Conservation (phyloP, 2,113 vertebrate genomes). For the Rhagologus leucostigma region DNA sequence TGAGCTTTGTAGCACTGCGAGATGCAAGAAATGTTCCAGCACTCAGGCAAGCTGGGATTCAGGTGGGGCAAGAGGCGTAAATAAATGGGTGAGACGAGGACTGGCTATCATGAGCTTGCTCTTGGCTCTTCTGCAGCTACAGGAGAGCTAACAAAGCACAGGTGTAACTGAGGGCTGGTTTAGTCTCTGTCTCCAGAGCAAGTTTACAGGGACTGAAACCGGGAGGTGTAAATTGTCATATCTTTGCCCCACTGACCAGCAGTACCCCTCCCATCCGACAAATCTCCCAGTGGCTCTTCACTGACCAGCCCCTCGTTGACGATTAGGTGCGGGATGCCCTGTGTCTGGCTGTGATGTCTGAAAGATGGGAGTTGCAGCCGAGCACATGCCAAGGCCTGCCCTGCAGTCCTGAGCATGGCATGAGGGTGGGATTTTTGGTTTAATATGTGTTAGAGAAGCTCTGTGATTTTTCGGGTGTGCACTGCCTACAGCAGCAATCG, state of each 20-base stretch:
- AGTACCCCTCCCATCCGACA: background rate
- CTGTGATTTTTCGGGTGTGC: constrained; percentile 4
- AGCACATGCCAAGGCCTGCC: background rate
- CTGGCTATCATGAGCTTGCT: background rate
- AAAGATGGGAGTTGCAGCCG: background rate
- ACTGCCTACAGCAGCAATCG: background rate
- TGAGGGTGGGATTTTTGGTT: background rate
- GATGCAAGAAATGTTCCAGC: background rate
- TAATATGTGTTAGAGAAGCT: background rate
- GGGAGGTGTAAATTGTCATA: background rate
- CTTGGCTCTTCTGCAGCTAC: background rate
- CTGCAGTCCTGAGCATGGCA: background rate
- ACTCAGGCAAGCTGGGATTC: fast-evolving
- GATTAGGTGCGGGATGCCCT: background rate
- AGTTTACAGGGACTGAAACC: background rate
- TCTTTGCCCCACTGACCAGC: background rate
- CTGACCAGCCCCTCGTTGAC: fast-evolving
- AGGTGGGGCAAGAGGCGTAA: fast-evolving
- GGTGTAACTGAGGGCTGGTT: background rate
- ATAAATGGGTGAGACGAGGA: background rate
- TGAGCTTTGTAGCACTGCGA: background rate
- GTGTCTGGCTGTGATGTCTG: background rate
- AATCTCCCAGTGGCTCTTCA: background rate
- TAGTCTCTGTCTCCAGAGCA: background rate
- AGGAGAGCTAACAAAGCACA: background rate